Evolutionary conservation across 2,888 invertebrate species (phyloP).

Genomic region (Orthosia incerta): DNA sequence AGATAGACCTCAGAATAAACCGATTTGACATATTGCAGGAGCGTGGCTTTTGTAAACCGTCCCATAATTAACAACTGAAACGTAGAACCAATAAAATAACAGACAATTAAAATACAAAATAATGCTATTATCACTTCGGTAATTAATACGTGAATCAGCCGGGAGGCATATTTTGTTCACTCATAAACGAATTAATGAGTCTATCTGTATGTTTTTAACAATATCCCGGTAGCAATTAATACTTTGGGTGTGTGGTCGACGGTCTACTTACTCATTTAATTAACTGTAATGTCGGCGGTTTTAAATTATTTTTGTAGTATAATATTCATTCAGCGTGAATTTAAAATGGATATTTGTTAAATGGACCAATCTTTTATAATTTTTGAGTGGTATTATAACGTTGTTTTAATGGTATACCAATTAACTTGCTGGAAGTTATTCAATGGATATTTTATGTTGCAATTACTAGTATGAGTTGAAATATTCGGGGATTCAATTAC

Average conservation of each 20-base stretch:
- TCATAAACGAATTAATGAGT: slow-evolving; percentile 43
- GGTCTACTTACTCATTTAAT: slow-evolving; percentile 56
- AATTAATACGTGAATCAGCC: slow-evolving; percentile 39
- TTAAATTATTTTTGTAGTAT: slow-evolving; percentile 42
- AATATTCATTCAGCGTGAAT: slow-evolving; percentile 34
- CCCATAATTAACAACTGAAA: slow-evolving; percentile 8
- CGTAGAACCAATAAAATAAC: slow-evolving; percentile 9
- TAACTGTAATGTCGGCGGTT: slow-evolving; percentile 59
- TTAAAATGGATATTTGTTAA: slow-evolving; percentile 41
- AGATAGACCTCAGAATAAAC: no score
- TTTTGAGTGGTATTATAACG: background rate
- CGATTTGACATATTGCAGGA: no score
- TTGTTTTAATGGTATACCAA: background rate
- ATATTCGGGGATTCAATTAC: background rate
- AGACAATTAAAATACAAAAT: slow-evolving; percentile 33
- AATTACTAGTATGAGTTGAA: no score
- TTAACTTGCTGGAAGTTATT: background rate
- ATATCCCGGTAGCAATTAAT: slow-evolving; percentile 48
- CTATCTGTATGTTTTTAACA: slow-evolving; percentile 52
- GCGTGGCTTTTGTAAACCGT: background rate
- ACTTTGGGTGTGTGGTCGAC: slow-evolving; percentile 41
- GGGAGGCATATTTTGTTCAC: slow-evolving; percentile 43
- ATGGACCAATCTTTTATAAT: slow-evolving; percentile 26
- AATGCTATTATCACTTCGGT: slow-evolving; percentile 38
- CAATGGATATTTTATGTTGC: background rate